Conservation (phyloP, 2,797 vertebrate species). For the Rhinella marina region DNA sequence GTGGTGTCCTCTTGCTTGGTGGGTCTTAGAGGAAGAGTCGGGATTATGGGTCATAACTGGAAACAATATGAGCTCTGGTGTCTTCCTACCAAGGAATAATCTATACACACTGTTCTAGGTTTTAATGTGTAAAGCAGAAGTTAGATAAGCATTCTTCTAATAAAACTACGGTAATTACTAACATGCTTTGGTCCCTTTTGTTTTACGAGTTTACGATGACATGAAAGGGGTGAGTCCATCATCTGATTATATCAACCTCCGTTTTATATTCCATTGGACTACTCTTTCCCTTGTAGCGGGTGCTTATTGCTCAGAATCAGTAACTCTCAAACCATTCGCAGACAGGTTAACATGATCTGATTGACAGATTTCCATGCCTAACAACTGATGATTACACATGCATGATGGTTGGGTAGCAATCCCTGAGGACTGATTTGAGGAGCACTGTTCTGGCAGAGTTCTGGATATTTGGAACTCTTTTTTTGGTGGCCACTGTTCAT, state of each 20-base stretch:
- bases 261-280: background rate
- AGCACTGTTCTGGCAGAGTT: slow-evolving; percentile 23
- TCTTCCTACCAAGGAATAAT: slow-evolving; percentile 1
- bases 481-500: slow-evolving; percentile 21
- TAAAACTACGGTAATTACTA: slow-evolving; percentile 39
- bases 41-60: slow-evolving; percentile 10
- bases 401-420: background rate
- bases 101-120: slow-evolving; percentile 28
- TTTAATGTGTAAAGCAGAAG: slow-evolving; percentile 32
- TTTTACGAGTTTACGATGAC: slow-evolving; percentile 26
- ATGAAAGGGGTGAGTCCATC: slow-evolving; percentile 15
- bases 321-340: slow-evolving; percentile 41
- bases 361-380: slow-evolving; percentile 21
- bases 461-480: slow-evolving; percentile 30
- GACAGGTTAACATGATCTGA: slow-evolving; percentile 14
- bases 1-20: slow-evolving; percentile 9
- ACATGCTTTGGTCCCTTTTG: slow-evolving; percentile 55
- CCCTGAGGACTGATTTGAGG: slow-evolving; percentile 36
- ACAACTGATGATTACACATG: slow-evolving; percentile 1
- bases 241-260: background rate
- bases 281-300: background rate
- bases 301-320: slow-evolving; percentile 35
- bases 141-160: slow-evolving; percentile 46
- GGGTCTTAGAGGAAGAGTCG: slow-evolving; percentile 25
- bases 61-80: background rate